A percentile compares a stretch with the other conserved stretches of the same genome.
These are phyloP conservation scores for Gallirallus australis DNA, from an alignment of 2,797 vertebrate species.

Conservation along the genomic window DNA sequence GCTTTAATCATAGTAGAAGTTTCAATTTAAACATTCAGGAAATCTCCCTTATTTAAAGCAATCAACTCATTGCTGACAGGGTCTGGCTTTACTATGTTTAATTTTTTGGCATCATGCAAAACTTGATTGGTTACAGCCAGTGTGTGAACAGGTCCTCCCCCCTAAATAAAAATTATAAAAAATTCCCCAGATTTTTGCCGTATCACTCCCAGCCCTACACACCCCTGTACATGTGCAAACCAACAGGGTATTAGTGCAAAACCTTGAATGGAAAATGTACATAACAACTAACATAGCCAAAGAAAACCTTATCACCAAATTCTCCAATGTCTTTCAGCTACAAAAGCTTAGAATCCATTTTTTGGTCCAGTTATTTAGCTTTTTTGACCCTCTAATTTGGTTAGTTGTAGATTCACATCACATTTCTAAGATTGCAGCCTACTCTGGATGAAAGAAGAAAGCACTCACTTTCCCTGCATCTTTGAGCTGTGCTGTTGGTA, in stretches of 20 bases:
- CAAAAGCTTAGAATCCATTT: neutral
- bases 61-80: slow-evolving; percentile 83
- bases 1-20: slow-evolving; percentile 87
- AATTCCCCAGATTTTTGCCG: slow-evolving; percentile 57
- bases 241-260: slow-evolving; percentile 33
- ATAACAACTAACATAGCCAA: slow-evolving; percentile 9
- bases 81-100: slow-evolving; percentile 83
- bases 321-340: neutral
- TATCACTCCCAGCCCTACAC: slow-evolving; percentile 1
- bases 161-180: slow-evolving; percentile 23
- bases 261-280: slow-evolving; percentile 36
- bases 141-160: slow-evolving; percentile 45
- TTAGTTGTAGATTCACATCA: neutral
- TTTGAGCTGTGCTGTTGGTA: neutral
- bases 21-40: slow-evolving; percentile 88
- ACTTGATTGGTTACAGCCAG: slow-evolving; percentile 83
- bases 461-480: neutral
- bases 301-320: neutral
- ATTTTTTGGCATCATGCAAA: slow-evolving; percentile 83
- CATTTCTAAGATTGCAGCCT: slow-evolving; percentile 18
- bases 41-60: slow-evolving; percentile 88
- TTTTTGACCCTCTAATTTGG: neutral
- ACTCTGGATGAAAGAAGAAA: neutral
- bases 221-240: slow-evolving; percentile 12
- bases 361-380: neutral